phyloP scores from a whole-genome alignment of 2,797 vertebrate species.

The Chaenodraco wilsoni region DNA sequence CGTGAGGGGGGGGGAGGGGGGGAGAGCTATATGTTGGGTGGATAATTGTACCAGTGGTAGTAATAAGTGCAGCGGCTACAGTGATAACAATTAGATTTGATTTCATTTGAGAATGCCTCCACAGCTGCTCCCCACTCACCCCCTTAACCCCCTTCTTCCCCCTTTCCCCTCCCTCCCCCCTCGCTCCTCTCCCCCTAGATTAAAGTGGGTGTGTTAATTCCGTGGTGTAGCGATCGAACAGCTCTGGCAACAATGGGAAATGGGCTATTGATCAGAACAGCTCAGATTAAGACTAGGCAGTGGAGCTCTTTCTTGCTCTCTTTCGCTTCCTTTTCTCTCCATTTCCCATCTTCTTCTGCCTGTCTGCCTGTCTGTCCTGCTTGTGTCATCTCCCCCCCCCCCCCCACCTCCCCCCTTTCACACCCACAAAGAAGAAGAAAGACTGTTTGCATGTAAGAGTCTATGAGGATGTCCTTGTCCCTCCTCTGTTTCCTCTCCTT shows the following conservation, averaged over 20 bases:
- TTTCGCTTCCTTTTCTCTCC: constrained; percentile 85
- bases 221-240: constrained; percentile 96
- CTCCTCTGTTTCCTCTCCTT: constrained; percentile 43
- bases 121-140: constrained; percentile 86
- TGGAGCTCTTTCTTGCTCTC: constrained; percentile 94
- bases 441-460: constrained; percentile 62
- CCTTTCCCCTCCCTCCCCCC: constrained; percentile 42
- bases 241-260: constrained; percentile 99
- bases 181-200: constrained; percentile 91
- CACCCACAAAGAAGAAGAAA: constrained; percentile 60
- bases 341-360: constrained; percentile 84
- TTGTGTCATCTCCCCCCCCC: constrained; percentile 61
- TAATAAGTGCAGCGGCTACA: constrained; percentile 86
- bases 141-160: constrained; percentile 66
- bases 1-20: constrained; percentile 22
- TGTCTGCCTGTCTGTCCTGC: constrained; percentile 78
- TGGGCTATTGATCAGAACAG: constrained; percentile 98
- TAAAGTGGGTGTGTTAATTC: constrained; percentile 98
- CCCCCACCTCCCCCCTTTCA: constrained; percentile 44
- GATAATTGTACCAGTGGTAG: constrained; percentile 84
- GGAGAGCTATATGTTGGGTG: constrained; percentile 63
- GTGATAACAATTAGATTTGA: constrained; percentile 91
- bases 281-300: constrained; percentile 99
- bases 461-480: constrained; percentile 60
- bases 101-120: constrained; percentile 90